A percentile compares a stretch with the other conserved stretches of the same genome.
phyloP scores from a whole-genome alignment of 2,888 invertebrate species.

The Tineola bisselliella region DNA sequence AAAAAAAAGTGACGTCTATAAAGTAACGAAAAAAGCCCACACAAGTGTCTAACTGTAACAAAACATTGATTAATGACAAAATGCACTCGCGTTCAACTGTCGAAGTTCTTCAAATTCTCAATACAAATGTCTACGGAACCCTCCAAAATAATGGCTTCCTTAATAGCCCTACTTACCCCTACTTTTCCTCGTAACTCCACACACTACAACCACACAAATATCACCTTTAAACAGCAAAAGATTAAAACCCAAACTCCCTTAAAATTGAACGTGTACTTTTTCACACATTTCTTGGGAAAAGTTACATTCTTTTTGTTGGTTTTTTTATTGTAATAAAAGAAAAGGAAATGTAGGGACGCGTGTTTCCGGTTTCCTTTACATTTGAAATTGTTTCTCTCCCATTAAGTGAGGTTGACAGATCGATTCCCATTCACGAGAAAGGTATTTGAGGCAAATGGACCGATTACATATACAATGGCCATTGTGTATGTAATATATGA shows the following conservation, averaged over 20 bases:
- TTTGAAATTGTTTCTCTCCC: conserved; percentile 66
- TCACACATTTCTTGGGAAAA: conserved; percentile 2
- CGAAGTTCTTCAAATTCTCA: conserved; percentile 66
- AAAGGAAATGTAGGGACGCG: conserved; percentile 58
- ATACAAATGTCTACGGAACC: conserved; percentile 62
- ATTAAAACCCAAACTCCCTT: conserved; percentile 21
- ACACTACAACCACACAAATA: conserved; percentile 16
- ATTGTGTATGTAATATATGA: too few relatives aligned
- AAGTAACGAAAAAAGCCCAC: neutral
- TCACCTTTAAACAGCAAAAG: neutral
- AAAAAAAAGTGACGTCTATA: neutral
- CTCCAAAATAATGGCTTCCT: conserved; percentile 67
- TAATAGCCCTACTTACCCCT: conserved; percentile 24
- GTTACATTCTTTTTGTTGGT: conserved; percentile 39
- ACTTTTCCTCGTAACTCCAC: conserved; percentile 16
- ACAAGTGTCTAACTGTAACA: conserved; percentile 34
- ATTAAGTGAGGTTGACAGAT: conserved; percentile 65
- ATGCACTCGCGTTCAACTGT: conserved; percentile 69
- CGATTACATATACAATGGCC: conserved; percentile 41
- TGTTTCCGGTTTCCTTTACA: conserved; percentile 57
- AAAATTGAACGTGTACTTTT: conserved; percentile 19
- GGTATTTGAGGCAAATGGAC: conserved; percentile 28
- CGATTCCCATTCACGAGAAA: conserved; percentile 42
- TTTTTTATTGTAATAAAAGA: conserved; percentile 54
- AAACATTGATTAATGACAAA: conserved; percentile 66